These are phyloP conservation scores for Periplaneta americana DNA, from an alignment of 1,140 invertebrate species.

Conservation along the genomic window DNA sequence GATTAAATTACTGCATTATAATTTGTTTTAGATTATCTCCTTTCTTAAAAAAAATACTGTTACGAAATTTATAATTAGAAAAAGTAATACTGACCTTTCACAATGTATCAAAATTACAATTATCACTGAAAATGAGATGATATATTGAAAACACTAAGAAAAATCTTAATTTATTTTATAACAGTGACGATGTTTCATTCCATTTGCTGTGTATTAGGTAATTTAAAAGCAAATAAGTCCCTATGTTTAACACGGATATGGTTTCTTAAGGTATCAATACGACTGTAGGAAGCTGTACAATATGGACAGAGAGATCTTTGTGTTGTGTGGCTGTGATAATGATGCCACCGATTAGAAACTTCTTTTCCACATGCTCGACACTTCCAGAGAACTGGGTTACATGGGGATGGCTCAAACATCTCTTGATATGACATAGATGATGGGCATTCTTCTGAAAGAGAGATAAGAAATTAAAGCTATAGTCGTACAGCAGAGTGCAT, in stretches of 20 bases:
- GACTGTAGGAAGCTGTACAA: slow-evolving; percentile 77
- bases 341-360: slow-evolving; percentile 81
- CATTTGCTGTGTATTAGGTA: not conserved
- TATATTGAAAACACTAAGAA: no score
- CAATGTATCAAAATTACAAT: no score
- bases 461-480: not conserved
- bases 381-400: slow-evolving; percentile 52
- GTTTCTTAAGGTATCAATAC: slow-evolving; percentile 73
- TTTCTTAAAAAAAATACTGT: no score
- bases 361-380: slow-evolving; percentile 78
- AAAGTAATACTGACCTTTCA: no score
- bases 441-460: slow-evolving; percentile 1
- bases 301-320: slow-evolving; percentile 74
- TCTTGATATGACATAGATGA: slow-evolving; percentile 65
- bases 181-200: no score
- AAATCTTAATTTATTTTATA: no score
- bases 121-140: no score
- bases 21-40: no score
- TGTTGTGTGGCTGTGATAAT: slow-evolving; percentile 75
- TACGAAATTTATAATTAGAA: no score
- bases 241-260: slow-evolving; percentile 71
- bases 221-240: slow-evolving; percentile 41
- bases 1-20: no score
- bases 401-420: slow-evolving; percentile 60
- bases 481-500: not conserved